phyloP scores from a whole-genome alignment of 2,888 invertebrate genomes.

The Labia minor region DNA sequence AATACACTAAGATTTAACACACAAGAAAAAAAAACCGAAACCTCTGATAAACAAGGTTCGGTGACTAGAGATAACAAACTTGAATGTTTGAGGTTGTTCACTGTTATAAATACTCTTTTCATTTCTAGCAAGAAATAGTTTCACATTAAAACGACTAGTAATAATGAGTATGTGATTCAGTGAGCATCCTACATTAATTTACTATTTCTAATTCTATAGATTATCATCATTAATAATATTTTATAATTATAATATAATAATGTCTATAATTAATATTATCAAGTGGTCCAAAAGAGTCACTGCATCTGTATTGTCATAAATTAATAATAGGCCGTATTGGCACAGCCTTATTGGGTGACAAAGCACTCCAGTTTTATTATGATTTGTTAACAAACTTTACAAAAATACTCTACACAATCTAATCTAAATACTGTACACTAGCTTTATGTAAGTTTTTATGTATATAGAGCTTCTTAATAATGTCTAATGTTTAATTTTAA shows the following conservation, averaged over 20 bases:
- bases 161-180: constrained; percentile 2
- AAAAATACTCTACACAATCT: constrained; percentile 9
- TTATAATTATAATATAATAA: neutral
- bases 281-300: neutral
- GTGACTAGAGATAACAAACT: constrained; percentile 3
- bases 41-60: neutral
- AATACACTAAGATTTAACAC: no score
- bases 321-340: neutral
- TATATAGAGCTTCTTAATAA: neutral
- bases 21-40: no score
- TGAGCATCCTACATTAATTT: neutral
- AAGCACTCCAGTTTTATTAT: neutral
- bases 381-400: neutral
- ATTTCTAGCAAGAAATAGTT: neutral
- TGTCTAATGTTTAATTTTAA: neutral
- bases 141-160: neutral
- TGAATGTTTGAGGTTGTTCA: neutral
- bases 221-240: no score
- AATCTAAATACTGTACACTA: constrained; percentile 2
- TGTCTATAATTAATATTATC: neutral
- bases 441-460: neutral
- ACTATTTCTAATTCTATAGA: neutral
- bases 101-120: neutral
- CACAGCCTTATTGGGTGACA: neutral
- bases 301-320: constrained; percentile 13